Evolutionary conservation across 2,888 invertebrate species (phyloP).

Genomic region (Boloria euphrosyne): DNA sequence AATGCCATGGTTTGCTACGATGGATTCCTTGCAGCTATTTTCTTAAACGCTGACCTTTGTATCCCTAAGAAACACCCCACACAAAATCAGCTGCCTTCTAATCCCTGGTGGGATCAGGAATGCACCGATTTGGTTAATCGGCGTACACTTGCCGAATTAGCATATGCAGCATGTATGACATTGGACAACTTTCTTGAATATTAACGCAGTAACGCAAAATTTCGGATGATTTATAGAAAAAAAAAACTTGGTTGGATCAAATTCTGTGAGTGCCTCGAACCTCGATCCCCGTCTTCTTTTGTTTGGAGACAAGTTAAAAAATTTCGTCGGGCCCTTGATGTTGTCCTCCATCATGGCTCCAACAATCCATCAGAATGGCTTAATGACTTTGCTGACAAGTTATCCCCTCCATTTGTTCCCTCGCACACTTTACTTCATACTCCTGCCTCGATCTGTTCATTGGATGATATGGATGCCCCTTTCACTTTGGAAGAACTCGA

Average conservation of each 20-base stretch:
- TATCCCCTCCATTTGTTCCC: too few species aligned
- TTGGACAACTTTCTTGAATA: conserved; percentile 27
- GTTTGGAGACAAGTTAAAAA: too few species aligned
- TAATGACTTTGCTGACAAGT: too few species aligned
- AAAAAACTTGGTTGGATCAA: too few species aligned
- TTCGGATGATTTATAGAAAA: conserved; percentile 21
- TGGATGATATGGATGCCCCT: conserved; percentile 20
- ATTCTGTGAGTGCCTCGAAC: conserved; percentile 28
- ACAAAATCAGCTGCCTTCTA: conserved; percentile 5
- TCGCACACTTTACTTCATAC: not conserved
- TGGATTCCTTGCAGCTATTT: too few species aligned
- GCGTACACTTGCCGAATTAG: conserved; percentile 19
- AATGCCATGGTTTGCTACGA: too few species aligned
- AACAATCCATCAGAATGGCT: too few species aligned
- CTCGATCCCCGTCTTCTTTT: conserved; percentile 20
- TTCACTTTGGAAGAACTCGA: conserved; percentile 34
- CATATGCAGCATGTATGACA: conserved; percentile 18
- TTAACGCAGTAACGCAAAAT: conserved; percentile 12
- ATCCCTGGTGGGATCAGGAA: too few species aligned
- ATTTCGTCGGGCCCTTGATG: too few species aligned
- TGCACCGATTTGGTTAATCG: too few species aligned
- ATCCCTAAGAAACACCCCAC: conserved; percentile 15
- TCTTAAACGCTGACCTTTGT: too few species aligned
- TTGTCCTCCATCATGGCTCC: too few species aligned
- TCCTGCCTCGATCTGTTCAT: not conserved